Percentiles rank a stretch among this genome's conserved stretches.
Conservation (phyloP, 2,888 invertebrate genomes). For the Drosophila algonquin region DNA sequence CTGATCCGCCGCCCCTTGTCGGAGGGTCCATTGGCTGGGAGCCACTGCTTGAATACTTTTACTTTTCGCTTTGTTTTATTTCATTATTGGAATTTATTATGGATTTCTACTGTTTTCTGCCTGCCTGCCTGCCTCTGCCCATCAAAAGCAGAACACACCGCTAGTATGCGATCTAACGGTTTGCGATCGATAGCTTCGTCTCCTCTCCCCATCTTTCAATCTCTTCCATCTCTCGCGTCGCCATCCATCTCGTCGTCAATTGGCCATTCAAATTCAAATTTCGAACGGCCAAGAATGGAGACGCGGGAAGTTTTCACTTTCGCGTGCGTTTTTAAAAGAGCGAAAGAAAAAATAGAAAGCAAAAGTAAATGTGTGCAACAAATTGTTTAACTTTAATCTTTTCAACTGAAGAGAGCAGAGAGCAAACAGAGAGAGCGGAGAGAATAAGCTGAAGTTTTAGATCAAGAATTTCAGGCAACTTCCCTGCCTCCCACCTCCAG, state of each 20-base stretch:
- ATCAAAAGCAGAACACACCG: constrained; percentile 72
- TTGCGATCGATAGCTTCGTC: constrained; percentile 21
- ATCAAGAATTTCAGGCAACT: constrained; percentile 6
- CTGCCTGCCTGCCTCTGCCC: constrained; percentile 46
- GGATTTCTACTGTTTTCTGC: constrained; percentile 4
- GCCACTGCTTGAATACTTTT: constrained; percentile 51
- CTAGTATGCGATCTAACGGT: constrained; percentile 59
- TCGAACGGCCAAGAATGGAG: constrained; percentile 38
- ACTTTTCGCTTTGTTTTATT: constrained; percentile 47
- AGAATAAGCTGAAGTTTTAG: background rate
- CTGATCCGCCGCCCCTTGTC: background rate
- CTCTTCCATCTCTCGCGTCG: background rate
- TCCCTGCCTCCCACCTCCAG: too few species aligned
- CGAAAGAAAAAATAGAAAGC: constrained; percentile 38
- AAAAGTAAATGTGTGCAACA: constrained; percentile 32
- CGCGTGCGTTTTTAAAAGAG: constrained; percentile 8
- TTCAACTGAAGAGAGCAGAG: constrained; percentile 2
- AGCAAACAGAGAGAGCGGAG: background rate
- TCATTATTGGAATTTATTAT: background rate
- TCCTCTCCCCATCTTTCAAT: constrained; percentile 14
- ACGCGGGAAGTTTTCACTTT: constrained; percentile 41
- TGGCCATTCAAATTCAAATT: constrained; percentile 38
- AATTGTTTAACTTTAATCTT: constrained; percentile 1
- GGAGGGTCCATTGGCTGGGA: background rate
- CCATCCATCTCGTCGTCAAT: constrained; percentile 14